phyloP scores from a whole-genome alignment of 1,140 invertebrate species.

The Orussus abietinus region DNA sequence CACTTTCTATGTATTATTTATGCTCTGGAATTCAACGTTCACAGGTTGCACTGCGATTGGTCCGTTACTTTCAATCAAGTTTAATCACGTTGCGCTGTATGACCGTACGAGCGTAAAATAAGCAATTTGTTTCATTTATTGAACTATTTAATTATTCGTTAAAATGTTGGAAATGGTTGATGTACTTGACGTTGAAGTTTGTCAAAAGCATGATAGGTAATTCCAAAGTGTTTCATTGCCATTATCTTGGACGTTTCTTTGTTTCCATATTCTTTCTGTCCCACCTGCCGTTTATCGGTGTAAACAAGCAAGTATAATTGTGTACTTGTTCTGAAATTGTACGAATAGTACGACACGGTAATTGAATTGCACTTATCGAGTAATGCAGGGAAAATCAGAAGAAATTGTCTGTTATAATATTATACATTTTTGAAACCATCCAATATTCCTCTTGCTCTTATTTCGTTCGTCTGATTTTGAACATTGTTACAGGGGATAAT shows the following conservation, averaged over 20 bases:
- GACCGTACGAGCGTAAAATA: no score
- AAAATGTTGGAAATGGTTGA: constrained; percentile 24
- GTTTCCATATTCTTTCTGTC: constrained; percentile 2
- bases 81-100: no score
- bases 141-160: constrained; percentile 1
- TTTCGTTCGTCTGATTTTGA: no score
- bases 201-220: constrained; percentile 38
- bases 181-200: constrained; percentile 41
- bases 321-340: not conserved
- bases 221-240: constrained; percentile 1
- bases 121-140: no score
- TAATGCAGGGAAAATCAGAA: not conserved
- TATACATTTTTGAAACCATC: constrained; percentile 7
- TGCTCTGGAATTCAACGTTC: no score
- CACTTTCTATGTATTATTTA: no score
- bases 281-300: not conserved
- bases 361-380: not conserved
- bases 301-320: not conserved
- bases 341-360: not conserved
- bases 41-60: no score
- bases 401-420: constrained; percentile 3
- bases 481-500: constrained; percentile 2
- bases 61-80: no score
- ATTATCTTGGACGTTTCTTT: constrained; percentile 5
- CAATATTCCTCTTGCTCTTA: no score